Percentiles rank a stretch among this genome's conserved stretches.
These are phyloP conservation scores for Eupeodes latifasciatus DNA, from an alignment of 2,888 invertebrate species.

Conservation along the genomic window DNA sequence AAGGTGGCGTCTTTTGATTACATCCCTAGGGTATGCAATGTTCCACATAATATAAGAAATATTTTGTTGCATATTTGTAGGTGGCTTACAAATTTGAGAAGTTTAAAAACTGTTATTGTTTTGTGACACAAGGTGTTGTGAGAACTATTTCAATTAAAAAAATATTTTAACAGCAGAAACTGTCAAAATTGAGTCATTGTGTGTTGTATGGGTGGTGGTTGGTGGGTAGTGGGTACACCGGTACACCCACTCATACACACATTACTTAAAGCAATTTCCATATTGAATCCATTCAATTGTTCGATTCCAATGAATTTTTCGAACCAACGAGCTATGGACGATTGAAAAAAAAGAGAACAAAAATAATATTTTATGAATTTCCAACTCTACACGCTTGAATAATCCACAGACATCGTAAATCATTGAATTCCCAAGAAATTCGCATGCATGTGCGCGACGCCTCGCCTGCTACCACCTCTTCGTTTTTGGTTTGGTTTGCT, in stretches of 20 bases:
- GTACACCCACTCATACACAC: too few relatives aligned
- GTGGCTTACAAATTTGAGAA: neutral
- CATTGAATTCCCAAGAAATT: constrained; percentile 74
- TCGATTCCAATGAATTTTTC: constrained; percentile 45
- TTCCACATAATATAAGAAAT: rapidly evolving
- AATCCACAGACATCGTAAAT: constrained; percentile 74
- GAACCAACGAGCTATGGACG: neutral
- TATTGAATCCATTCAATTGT: constrained; percentile 67
- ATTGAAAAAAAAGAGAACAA: constrained; percentile 3
- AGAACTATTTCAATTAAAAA: constrained; percentile 25
- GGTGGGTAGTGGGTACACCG: neutral
- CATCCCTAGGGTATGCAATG: constrained; percentile 56
- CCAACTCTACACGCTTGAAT: constrained; percentile 66
- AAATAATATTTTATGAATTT: constrained; percentile 38
- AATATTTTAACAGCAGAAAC: neutral
- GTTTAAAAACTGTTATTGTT: neutral
- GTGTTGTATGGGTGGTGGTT: neutral
- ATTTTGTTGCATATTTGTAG: neutral
- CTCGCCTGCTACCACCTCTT: constrained; percentile 8
- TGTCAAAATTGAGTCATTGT: neutral
- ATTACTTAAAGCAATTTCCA: constrained; percentile 46
- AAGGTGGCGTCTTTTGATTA: constrained; percentile 17
- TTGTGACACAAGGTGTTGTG: neutral
- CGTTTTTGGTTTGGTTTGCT: neutral
- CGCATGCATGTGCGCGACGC: constrained; percentile 54